Conservation (phyloP, 2,113 vertebrate genomes). For the Raja brachyura region DNA sequence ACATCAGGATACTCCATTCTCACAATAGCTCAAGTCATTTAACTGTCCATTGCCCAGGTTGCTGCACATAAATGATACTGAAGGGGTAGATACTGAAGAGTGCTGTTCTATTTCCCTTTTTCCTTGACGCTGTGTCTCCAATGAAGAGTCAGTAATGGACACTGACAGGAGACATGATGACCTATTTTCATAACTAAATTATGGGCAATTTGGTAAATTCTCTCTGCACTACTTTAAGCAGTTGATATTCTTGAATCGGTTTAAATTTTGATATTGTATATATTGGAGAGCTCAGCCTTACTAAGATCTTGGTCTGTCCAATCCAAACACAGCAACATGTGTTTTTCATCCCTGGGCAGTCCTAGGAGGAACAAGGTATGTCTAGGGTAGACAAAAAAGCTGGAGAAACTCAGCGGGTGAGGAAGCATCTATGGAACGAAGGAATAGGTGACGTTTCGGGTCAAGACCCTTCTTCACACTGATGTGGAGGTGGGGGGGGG, state of each 20-base stretch:
- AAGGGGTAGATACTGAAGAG: background rate
- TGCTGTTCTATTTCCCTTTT: background rate
- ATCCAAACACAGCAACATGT: background rate
- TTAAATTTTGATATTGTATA: background rate
- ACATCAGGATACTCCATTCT: background rate
- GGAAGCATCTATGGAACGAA: too few species aligned
- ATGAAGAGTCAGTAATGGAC: background rate
- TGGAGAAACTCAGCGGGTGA: too few species aligned
- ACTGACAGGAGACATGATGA: background rate
- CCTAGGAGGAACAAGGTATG: background rate
- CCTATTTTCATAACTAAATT: background rate
- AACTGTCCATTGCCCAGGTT: background rate
- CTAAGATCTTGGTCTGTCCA: background rate
- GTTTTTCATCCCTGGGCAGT: background rate
- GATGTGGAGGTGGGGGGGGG: too few species aligned
- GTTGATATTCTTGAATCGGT: background rate
- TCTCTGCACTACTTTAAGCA: background rate
- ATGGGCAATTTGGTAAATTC: background rate
- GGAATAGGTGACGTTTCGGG: too few species aligned
- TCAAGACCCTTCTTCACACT: too few species aligned
- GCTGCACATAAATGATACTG: background rate
- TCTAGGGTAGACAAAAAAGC: too few species aligned
- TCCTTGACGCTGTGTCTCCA: background rate
- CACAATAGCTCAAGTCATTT: background rate
- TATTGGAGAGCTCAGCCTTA: background rate